These are phyloP conservation scores for Boloria euphrosyne DNA, from an alignment of 2,888 invertebrate species.

Conservation along the genomic window DNA sequence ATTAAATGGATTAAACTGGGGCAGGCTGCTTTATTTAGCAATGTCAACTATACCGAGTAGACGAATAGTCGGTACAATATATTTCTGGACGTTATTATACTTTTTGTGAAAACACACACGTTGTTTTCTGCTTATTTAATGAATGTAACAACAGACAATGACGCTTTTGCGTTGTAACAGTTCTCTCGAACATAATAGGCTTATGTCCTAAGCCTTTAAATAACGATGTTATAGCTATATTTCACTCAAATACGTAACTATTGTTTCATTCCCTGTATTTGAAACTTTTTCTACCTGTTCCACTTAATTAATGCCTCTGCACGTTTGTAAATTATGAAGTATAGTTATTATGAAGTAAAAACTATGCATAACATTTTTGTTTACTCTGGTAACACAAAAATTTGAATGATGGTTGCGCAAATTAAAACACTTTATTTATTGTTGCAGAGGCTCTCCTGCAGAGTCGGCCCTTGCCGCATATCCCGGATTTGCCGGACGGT, in stretches of 20 bases:
- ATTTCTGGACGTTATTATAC: too few relatives aligned
- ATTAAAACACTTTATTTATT: conserved; percentile 23
- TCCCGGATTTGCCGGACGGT: conserved; percentile 91
- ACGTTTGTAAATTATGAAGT: too few relatives aligned
- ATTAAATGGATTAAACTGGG: too few relatives aligned
- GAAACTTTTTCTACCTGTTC: conserved; percentile 13
- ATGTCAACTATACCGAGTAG: too few relatives aligned
- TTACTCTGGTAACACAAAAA: conserved; percentile 2
- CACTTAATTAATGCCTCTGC: not conserved
- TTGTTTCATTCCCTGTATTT: conserved; percentile 7
- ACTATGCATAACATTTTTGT: not conserved
- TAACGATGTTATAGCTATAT: conserved; percentile 25
- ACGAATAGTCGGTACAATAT: too few relatives aligned
- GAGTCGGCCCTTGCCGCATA: conserved; percentile 96
- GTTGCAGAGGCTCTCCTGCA: conserved; percentile 95
- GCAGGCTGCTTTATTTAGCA: too few relatives aligned
- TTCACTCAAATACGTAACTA: conserved; percentile 17
- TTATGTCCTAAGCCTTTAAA: conserved; percentile 35
- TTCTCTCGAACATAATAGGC: conserved; percentile 30
- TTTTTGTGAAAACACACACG: too few relatives aligned
- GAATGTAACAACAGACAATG: conserved; percentile 9
- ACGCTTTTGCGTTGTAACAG: conserved; percentile 22
- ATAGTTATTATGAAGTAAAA: not conserved
- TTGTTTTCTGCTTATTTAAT: not conserved
- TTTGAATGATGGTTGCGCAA: conserved; percentile 3